phyloP scores from a whole-genome alignment of 2,113 vertebrate species.

The Neomonachus schauinslandi region DNA sequence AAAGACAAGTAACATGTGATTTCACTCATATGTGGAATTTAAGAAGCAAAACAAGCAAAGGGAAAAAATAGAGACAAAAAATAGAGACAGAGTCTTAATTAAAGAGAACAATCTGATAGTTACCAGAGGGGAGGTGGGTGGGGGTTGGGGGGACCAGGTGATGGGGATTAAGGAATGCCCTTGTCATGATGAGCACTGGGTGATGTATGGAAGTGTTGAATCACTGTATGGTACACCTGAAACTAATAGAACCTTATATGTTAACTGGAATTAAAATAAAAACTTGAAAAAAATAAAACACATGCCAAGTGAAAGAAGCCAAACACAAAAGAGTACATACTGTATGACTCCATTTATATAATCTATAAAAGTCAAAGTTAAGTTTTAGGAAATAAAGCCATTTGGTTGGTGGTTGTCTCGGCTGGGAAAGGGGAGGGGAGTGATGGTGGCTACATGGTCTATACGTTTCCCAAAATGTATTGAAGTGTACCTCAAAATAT shows the following conservation, averaged over 20 bases:
- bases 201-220: neutral
- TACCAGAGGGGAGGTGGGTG: neutral
- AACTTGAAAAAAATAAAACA: neutral
- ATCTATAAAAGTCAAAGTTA: neutral
- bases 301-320: neutral
- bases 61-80: neutral
- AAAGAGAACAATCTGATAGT: neutral
- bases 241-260: neutral
- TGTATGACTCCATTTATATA: neutral
- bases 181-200: neutral
- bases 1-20: neutral
- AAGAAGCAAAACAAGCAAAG: neutral
- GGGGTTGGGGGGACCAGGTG: neutral
- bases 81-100: neutral
- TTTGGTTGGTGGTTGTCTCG: neutral
- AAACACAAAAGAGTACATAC: neutral
- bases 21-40: neutral
- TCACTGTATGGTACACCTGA: neutral
- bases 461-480: neutral
- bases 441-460: neutral
- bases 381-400: neutral
- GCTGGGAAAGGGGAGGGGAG: neutral
- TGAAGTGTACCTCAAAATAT: neutral
- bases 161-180: neutral
- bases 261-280: neutral